These are phyloP conservation scores for Oenanthe melanoleuca DNA, from an alignment of 2,113 vertebrate species.

Conservation along the genomic window DNA sequence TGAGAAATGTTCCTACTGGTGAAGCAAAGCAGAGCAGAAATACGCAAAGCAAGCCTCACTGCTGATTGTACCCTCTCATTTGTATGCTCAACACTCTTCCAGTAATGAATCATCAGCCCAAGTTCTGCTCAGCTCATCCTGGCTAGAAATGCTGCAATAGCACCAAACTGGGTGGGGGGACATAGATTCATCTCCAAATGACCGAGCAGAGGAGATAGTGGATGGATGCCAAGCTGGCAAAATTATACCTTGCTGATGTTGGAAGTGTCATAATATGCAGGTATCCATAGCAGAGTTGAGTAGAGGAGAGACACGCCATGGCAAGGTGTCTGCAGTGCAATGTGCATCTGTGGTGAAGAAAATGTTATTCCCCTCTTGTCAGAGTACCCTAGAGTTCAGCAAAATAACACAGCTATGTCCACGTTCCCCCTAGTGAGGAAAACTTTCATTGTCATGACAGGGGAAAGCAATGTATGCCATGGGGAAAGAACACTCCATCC, in stretches of 20 bases:
- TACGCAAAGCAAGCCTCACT: background rate
- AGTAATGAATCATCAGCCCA: conserved; percentile 56
- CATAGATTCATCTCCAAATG: background rate
- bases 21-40: conserved; percentile 12
- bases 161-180: background rate
- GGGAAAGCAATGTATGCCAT: background rate
- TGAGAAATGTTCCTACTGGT: background rate
- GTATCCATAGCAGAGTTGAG: background rate
- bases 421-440: background rate
- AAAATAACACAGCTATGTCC: background rate
- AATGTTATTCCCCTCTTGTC: background rate
- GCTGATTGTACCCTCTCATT: conserved; percentile 39
- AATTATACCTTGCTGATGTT: background rate
- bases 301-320: background rate
- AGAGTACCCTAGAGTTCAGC: background rate
- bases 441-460: background rate
- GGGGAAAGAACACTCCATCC: background rate
- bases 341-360: background rate
- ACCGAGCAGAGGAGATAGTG: background rate
- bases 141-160: conserved; percentile 29
- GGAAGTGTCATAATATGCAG: background rate
- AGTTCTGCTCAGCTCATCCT: conserved; percentile 29
- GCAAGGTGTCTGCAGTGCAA: background rate
- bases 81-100: conserved; percentile 40
- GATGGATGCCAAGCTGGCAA: background rate